Base-by-base conservation (phyloP, 2,888 invertebrate species). In the Hesperia comma region DNA sequence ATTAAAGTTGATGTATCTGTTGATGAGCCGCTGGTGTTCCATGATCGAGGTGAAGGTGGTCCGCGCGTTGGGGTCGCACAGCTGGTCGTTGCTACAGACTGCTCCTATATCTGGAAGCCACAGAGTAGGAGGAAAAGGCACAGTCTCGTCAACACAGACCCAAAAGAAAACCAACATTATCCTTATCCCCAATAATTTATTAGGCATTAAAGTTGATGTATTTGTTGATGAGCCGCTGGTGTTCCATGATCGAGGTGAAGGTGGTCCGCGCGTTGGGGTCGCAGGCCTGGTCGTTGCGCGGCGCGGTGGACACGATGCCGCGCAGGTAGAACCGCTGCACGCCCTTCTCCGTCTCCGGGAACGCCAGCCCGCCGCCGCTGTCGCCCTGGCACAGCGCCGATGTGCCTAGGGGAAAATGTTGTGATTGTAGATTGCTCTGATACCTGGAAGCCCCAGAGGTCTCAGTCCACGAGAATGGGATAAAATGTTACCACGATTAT, bases 271-370 rank as follows among this genome's bases (percentile, higher is more conserved):
- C 61, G 40, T 33, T 17, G 1, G 61, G 40, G 40, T 40, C 61
- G 40, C 61, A 61, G 0, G 0, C 14, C 14, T 1, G 4, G 6
- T 33, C 2, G 49, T 37, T 37, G n/a, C 51, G n/a, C 12, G 61
- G 61, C 2, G 54, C 55, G 17, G 62, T 55, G 43, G 62, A 62
- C 32, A 62, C 62, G 41, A 62, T 55, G 1, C 62, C 62, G 6
- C 62, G 62, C 0, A 62, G 62, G 62, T 54, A 62, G 32, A 17
- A 55, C 8, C 62, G 15, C 5, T 14, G 15, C 0, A 62, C 32
- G 0, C 43, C 62, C 15, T 32, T 41, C 5, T 43, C 62, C 3
- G 4, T 17, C 14, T 32, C 62, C 6, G 62, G 54, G 10, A 62
- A 54, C 2, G 62, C 40, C 54, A 62, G 26, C 0, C 62, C 62